Evolutionary conservation across 53 echinoderm and acorn worm species (phyloP).

Genomic region (Actinopyga echinites): DNA sequence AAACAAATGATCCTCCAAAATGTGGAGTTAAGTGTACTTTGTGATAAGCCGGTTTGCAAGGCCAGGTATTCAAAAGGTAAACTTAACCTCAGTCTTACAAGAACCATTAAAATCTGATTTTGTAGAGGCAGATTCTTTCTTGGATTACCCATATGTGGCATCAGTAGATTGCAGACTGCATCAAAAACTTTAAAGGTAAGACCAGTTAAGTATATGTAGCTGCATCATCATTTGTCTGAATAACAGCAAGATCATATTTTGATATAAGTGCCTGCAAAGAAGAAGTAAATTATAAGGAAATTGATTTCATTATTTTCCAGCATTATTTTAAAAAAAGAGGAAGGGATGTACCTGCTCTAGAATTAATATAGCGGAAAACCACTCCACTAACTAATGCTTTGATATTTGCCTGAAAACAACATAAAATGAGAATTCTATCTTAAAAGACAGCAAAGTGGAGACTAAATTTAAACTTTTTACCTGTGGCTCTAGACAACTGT

Average conservation of each 20-base stretch:
- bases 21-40: conserved; percentile 7
- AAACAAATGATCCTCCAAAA: conserved; percentile 41
- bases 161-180: too few species aligned
- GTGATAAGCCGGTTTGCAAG: conserved; percentile 10
- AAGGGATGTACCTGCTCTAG: too few species aligned
- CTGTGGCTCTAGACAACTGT: too few species aligned
- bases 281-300: background rate
- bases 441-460: too few species aligned
- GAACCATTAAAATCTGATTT: conserved; percentile 51
- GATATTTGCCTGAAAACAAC: too few species aligned
- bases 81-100: conserved; percentile 41
- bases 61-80: conserved; percentile 55
- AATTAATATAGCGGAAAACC: too few species aligned
- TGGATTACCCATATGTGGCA: too few species aligned
- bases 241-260: background rate
- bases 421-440: too few species aligned
- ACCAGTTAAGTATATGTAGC: background rate
- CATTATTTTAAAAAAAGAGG: too few species aligned
- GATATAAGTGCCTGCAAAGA: background rate
- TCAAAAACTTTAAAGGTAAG: background rate
- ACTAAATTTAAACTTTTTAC: too few species aligned
- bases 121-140: conserved; percentile 21
- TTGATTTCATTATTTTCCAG: background rate
- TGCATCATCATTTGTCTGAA: background rate
- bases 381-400: too few species aligned